phyloP scores from a whole-genome alignment of 2,888 invertebrate genomes.

The Volucella inflata region DNA sequence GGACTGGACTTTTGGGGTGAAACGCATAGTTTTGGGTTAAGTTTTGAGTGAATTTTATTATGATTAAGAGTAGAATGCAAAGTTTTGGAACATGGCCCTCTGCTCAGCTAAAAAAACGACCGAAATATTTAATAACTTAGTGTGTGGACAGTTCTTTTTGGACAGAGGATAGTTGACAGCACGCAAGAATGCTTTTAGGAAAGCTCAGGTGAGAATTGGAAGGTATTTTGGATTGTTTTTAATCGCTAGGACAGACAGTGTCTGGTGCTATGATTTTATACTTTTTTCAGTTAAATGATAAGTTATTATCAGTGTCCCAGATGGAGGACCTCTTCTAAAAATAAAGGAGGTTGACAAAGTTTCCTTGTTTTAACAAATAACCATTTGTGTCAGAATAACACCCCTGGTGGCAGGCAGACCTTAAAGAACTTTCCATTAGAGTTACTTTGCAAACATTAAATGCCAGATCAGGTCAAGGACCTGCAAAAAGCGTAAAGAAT shows the following conservation, averaged over 20 bases:
- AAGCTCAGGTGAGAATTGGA: background rate
- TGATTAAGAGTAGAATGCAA: slow-evolving; percentile 41
- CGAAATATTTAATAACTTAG: slow-evolving; percentile 39
- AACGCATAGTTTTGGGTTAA: slow-evolving; percentile 53
- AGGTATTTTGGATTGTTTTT: background rate
- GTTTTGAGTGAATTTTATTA: slow-evolving; percentile 59
- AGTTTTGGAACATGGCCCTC: slow-evolving; percentile 30
- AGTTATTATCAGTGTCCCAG: background rate
- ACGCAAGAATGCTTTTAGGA: slow-evolving; percentile 12
- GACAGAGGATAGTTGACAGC: slow-evolving; percentile 18
- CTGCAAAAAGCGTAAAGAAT: no score
- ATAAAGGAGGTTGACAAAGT: no score
- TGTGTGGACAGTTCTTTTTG: slow-evolving; percentile 2
- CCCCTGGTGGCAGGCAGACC: no score
- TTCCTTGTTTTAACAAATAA: no score
- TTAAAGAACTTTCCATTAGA: no score
- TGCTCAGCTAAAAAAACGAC: background rate
- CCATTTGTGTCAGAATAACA: no score
- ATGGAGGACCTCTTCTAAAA: no score
- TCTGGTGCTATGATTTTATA: no score
- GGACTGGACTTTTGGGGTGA: slow-evolving; percentile 45
- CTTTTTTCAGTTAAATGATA: background rate
- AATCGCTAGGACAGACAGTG: no score
- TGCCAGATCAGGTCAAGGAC: no score
- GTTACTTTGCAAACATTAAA: no score